Evolutionary conservation across 2,113 vertebrate species (phyloP).

Genomic region (Sula dactylatra): DNA sequence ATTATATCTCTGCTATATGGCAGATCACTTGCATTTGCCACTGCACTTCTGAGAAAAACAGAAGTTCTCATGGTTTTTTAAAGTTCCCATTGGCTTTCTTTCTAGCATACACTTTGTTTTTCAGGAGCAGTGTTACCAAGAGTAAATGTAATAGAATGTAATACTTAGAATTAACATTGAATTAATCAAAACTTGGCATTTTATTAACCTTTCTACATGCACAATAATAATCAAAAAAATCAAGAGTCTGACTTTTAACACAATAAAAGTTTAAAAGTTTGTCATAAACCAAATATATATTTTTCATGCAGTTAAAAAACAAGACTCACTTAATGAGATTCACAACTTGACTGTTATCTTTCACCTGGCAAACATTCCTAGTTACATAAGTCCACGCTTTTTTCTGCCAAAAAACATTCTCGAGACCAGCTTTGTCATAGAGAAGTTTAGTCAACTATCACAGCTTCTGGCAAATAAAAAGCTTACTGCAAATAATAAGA

Average conservation of each 20-base stretch:
- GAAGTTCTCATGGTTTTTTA: neutral
- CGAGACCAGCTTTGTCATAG: neutral
- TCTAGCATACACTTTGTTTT: neutral
- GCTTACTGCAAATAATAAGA: neutral
- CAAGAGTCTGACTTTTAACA: neutral
- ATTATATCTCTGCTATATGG: fast-evolving
- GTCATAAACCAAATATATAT: neutral
- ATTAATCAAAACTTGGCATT: neutral
- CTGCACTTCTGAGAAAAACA: neutral
- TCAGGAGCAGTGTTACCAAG: neutral
- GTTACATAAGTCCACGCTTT: neutral
- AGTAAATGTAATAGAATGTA: neutral
- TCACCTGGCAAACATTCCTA: neutral
- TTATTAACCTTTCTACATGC: neutral
- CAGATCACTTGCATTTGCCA: neutral
- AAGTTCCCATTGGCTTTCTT: neutral
- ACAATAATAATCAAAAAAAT: neutral
- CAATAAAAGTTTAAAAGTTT: neutral
- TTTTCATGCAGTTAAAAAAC: neutral
- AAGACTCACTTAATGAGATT: neutral
- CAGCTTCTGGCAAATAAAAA: neutral
- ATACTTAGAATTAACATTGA: neutral
- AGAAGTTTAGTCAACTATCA: neutral
- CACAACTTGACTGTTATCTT: neutral
- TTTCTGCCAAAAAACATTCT: neutral